These are phyloP conservation scores for Amphipoea lucens DNA, from an alignment of 2,888 invertebrate species.

Conservation along the genomic window DNA sequence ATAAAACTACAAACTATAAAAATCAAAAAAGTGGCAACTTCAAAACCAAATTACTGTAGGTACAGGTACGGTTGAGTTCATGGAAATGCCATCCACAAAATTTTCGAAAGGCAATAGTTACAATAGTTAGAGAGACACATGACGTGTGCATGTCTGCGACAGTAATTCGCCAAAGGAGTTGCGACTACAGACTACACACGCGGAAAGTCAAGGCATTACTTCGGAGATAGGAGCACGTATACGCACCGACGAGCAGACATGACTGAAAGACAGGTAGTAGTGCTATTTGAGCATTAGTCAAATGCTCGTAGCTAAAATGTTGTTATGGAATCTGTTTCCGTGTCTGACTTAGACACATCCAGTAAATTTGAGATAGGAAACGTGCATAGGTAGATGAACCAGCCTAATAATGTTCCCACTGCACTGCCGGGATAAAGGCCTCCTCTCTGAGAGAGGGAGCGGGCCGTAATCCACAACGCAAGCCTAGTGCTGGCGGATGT, in stretches of 20 bases:
- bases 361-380: neutral
- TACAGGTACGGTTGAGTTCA: neutral
- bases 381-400: neutral
- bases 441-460: no score
- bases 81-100: neutral
- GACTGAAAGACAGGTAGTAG: neutral
- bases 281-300: constrained; percentile 2
- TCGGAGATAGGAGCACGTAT: neutral
- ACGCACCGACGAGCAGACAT: neutral
- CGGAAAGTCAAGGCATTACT: neutral
- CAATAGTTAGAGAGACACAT: constrained; percentile 12
- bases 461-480: no score
- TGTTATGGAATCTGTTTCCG: neutral
- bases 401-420: no score
- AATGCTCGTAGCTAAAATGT: neutral
- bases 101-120: neutral
- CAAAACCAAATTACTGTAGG: neutral
- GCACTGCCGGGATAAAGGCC: no score
- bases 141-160: neutral
- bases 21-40: neutral
- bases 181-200: neutral
- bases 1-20: neutral
- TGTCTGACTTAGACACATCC: neutral
- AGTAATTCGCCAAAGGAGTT: constrained; percentile 36
- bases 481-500: no score